Conservation (phyloP, 2,888 invertebrate genomes). For the Apocheima hispidaria region DNA sequence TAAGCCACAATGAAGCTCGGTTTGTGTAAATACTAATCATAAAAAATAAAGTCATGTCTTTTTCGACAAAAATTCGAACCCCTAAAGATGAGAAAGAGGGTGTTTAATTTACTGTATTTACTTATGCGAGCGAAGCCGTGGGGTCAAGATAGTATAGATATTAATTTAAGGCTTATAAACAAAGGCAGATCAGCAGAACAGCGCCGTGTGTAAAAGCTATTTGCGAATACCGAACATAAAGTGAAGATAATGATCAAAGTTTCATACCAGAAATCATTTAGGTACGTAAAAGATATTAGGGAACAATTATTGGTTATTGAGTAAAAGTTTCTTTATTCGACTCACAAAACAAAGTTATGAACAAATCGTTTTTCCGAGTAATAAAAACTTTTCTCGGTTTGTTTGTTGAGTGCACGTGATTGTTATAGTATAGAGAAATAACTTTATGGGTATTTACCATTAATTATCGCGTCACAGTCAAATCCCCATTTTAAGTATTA, state of each 20-base stretch:
- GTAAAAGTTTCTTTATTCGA: slow-evolving; percentile 60
- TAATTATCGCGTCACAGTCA: too few relatives aligned
- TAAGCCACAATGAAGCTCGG: too few relatives aligned
- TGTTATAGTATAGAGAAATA: not conserved
- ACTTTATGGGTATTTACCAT: too few relatives aligned
- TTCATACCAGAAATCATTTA: slow-evolving; percentile 54
- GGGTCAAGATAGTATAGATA: not conserved
- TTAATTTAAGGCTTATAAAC: not conserved
- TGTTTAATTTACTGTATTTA: too few relatives aligned
- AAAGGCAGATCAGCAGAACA: not conserved
- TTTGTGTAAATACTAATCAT: too few relatives aligned
- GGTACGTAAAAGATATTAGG: slow-evolving; percentile 59
- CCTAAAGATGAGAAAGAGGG: too few relatives aligned
- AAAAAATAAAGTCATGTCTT: too few relatives aligned
- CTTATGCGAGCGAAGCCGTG: too few relatives aligned
- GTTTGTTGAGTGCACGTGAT: slow-evolving; percentile 1
- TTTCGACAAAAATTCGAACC: too few relatives aligned
- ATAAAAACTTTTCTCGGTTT: slow-evolving; percentile 32
- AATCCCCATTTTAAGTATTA: too few relatives aligned
- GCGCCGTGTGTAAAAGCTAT: not conserved
- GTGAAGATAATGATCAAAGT: slow-evolving; percentile 60
- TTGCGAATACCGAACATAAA: slow-evolving; percentile 2
- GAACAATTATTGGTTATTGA: slow-evolving; percentile 66
- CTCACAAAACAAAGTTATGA: slow-evolving; percentile 52
- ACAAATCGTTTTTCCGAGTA: slow-evolving; percentile 46